A percentile compares a stretch with the other conserved stretches of the same genome.
Evolutionary conservation across 2,888 invertebrate genomes (phyloP).

Genomic region (Parnassius orleans): DNA sequence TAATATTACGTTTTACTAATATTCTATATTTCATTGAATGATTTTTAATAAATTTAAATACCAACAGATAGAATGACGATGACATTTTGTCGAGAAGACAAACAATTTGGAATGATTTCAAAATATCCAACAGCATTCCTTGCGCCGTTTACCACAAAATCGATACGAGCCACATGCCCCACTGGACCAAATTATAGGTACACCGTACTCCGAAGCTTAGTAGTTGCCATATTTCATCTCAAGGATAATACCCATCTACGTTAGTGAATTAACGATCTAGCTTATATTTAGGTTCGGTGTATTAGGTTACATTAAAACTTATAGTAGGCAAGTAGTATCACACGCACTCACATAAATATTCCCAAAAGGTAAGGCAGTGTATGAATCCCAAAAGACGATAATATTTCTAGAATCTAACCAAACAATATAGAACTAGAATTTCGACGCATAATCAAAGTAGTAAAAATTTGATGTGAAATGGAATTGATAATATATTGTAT

Average conservation of each 20-base stretch:
- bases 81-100: slow-evolving; percentile 12
- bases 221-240: slow-evolving; percentile 22
- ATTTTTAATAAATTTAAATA: no score
- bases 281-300: slow-evolving; percentile 1
- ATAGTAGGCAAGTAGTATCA: no score
- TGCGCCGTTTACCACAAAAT: slow-evolving; percentile 26
- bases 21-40: no score
- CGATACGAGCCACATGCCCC: slow-evolving; percentile 32
- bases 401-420: no score
- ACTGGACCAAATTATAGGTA: slow-evolving; percentile 28
- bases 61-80: background rate
- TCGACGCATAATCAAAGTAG: no score
- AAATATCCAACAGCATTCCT: slow-evolving; percentile 18
- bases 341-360: background rate
- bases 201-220: slow-evolving; percentile 19
- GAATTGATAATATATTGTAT: no score
- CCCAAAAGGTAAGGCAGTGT: background rate
- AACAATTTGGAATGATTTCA: slow-evolving; percentile 9
- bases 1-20: no score
- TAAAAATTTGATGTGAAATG: no score
- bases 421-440: no score
- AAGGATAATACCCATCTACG: slow-evolving; percentile 19
- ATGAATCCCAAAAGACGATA: background rate
- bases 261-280: slow-evolving; percentile 17
- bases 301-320: no score